Evolutionary conservation across 2,797 vertebrate species (phyloP).

Genomic region (Catostomus latipinnis): DNA sequence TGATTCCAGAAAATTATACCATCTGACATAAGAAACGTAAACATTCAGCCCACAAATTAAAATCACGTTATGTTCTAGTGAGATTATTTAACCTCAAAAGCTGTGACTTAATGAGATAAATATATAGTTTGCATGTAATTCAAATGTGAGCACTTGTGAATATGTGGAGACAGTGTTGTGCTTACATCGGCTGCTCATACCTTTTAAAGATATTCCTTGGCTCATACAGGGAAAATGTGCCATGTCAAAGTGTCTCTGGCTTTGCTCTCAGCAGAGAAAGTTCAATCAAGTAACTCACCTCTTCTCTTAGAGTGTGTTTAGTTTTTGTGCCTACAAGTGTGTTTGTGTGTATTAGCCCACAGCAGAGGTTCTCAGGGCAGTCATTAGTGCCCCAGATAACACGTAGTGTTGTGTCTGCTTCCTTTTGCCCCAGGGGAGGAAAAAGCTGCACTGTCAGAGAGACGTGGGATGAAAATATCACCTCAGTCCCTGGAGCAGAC

Average conservation of each 20-base stretch:
- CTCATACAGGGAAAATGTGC: neutral
- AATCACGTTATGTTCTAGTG: too few species aligned
- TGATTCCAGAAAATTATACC: too few species aligned
- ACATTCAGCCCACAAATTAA: too few species aligned
- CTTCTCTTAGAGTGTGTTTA: constrained; percentile 43
- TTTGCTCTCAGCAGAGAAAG: constrained; percentile 36
- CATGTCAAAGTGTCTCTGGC: constrained; percentile 16
- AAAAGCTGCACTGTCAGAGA: constrained; percentile 26
- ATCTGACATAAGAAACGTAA: too few species aligned
- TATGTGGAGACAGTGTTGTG: too few species aligned
- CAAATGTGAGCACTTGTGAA: too few species aligned
- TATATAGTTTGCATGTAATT: too few species aligned
- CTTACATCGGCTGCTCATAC: too few species aligned
- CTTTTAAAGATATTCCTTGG: too few species aligned
- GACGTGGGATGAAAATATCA: constrained; percentile 34
- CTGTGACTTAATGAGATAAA: too few species aligned
- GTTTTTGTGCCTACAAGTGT: neutral
- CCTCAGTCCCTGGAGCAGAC: constrained; percentile 61
- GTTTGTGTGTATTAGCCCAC: constrained; percentile 10
- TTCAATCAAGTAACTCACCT: constrained; percentile 30
- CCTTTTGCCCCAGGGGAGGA: constrained; percentile 24
- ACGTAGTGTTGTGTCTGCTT: constrained; percentile 49
- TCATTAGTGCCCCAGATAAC: constrained; percentile 47
- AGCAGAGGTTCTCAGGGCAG: constrained; percentile 45
- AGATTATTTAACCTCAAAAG: too few species aligned